Evolutionary conservation across 2,113 vertebrate species (phyloP).

Genomic region (Tinamus guttatus): DNA sequence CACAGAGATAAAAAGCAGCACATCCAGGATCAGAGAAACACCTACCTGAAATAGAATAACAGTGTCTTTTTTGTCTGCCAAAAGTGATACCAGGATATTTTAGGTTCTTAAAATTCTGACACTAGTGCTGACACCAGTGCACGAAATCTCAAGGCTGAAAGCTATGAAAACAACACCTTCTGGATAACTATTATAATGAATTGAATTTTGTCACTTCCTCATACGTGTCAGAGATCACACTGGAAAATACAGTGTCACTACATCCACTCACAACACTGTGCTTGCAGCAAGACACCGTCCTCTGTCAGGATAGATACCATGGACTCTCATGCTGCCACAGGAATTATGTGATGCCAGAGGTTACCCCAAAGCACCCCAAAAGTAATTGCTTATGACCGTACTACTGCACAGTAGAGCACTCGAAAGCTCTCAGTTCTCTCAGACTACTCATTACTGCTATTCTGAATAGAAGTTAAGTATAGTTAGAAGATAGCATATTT

Average conservation of each 20-base stretch:
- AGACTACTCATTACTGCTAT: conserved; percentile 11
- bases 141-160: not conserved
- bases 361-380: not conserved
- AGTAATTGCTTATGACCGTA: conserved; percentile 40
- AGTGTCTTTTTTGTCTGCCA: not conserved
- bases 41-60: not conserved
- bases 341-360: not conserved
- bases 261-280: not conserved
- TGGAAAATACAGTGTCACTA: conserved; percentile 23
- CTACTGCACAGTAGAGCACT: not conserved
- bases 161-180: not conserved
- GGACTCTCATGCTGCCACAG: not conserved
- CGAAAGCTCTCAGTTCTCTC: conserved; percentile 32
- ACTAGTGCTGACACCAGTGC: not conserved
- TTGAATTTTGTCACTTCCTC: not conserved
- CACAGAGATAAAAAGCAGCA: not conserved
- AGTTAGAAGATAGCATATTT: not conserved
- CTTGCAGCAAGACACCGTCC: not conserved
- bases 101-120: not conserved
- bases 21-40: not conserved
- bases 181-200: not conserved
- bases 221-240: not conserved
- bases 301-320: not conserved
- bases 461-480: conserved; percentile 22
- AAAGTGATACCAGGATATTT: not conserved